Evolutionary conservation across 2,888 invertebrate genomes (phyloP), one percentile per base, ranked within the genome.

Genomic region (Sphaerolaimus hirsutus): DNA sequence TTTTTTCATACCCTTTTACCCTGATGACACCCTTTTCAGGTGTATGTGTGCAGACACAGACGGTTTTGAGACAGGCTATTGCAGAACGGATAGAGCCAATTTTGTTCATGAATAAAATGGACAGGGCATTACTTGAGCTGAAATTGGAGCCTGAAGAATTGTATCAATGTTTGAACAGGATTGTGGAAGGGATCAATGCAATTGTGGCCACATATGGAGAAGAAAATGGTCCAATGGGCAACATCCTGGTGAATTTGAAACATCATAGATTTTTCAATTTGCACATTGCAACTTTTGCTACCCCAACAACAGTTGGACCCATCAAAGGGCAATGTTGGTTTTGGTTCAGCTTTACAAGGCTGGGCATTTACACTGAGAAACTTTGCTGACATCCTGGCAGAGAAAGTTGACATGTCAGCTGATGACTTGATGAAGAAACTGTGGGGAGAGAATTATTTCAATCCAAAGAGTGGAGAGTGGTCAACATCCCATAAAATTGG

Each of bases 111-210:
- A 54, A 54, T 48, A 54, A 54, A 48, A 40, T 54, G 46, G 54
- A 54, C 43, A 47, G 54, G 17, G 49, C 43, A 1, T 24, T 44
- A 27, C 37, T 45, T 19, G 49, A 41, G 26, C 45, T 27, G 37
- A 43, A 47, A 37, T 70, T 91, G 59, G 87, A 82, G 49, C 76
- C 80, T 52, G 93, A 93, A 69, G 84, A 86, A 65, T 73, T 93
- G 46, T 91, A 84, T 71, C 91, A 32, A 5, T n/a, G 17, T 7
- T n/a, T 25, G 19, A 41, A 23, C 19, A 4, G 29, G 22, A 44
- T 48, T 26, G 40, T 54, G 21, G 46, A 52, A 21, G 43, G 43
- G 25, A 43, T 51, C 35, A 54, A 54, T 44, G 44, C 24, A 23
- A 29, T 54, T n/a, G 44, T 54, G 2, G 44, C 49, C 22, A 50